Conservation (phyloP, 2,113 vertebrate species). For the Ctenodactylus gundi region DNA sequence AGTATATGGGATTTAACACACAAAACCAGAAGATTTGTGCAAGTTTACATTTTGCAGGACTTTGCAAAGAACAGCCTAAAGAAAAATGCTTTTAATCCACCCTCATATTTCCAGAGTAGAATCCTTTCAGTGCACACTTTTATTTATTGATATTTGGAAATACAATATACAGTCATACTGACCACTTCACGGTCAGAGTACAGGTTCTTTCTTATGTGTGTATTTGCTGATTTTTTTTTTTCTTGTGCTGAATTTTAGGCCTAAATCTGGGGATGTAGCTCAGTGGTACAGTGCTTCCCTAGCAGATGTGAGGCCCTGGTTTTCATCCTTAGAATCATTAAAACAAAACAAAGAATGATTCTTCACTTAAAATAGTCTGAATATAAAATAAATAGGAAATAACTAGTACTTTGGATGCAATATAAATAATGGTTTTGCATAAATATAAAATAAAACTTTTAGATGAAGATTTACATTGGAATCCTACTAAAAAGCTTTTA, state of each 20-base stretch:
- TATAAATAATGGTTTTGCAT: not conserved
- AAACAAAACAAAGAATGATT: not conserved
- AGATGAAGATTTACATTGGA: constrained; percentile 33
- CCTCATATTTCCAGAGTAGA: not conserved
- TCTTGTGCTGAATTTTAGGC: constrained; percentile 38
- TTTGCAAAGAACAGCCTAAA: not conserved
- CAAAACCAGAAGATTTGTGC: not conserved
- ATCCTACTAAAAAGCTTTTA: constrained; percentile 29
- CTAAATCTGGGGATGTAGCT: not conserved
- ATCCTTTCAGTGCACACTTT: not conserved
- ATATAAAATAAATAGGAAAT: not conserved
- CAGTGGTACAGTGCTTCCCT: not conserved
- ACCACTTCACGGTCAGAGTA: not conserved
- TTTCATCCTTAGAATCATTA: not conserved
- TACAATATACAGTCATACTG: not conserved
- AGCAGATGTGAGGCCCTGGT: not conserved
- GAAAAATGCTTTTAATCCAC: not conserved
- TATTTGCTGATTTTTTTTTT: not conserved
- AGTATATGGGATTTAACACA: not conserved
- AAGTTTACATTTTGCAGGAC: not conserved
- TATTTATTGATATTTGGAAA: constrained; percentile 26
- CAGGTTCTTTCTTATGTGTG: not conserved
- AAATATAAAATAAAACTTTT: constrained; percentile 8
- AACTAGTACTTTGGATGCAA: not conserved
- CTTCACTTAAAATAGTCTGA: not conserved